Evolutionary conservation across 1,140 invertebrate species (phyloP).

Genomic region (Drosophila kepulauana): DNA sequence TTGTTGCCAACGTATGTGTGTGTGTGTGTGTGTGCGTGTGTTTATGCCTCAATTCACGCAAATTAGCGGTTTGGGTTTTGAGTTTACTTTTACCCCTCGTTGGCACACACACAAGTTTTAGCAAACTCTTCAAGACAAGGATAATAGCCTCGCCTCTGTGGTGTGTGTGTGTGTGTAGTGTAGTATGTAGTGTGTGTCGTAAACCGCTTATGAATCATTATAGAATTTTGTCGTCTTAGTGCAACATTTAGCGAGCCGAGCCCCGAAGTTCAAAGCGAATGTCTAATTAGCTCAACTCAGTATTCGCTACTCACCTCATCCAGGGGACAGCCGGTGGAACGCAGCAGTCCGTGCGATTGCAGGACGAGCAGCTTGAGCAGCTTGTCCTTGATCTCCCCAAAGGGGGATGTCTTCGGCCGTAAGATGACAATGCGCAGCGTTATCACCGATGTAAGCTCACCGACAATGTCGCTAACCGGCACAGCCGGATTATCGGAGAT

Average conservation of each 20-base stretch:
- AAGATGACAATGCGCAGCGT: constrained; percentile 95
- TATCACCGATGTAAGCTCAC: constrained; percentile 95
- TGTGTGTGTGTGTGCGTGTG: constrained; percentile 27
- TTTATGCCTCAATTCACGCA: constrained; percentile 70
- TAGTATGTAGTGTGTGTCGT: constrained; percentile 33
- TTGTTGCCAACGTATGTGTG: constrained; percentile 35
- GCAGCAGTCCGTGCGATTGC: constrained; percentile 94
- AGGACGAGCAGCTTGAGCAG: constrained; percentile 93
- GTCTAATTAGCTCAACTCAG: constrained; percentile 68
- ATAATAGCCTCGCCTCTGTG: constrained; percentile 39
- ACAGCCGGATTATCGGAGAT: constrained; percentile 94
- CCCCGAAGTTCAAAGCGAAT: constrained; percentile 75
- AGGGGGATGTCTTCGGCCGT: constrained; percentile 90
- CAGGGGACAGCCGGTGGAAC: constrained; percentile 95
- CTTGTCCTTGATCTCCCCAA: constrained; percentile 96
- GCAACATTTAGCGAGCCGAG: constrained; percentile 47
- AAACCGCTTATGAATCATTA: constrained; percentile 82
- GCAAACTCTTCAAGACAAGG: constrained; percentile 61
- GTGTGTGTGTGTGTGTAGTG: constrained; percentile 24
- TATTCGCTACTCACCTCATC: constrained; percentile 91
- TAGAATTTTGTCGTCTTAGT: constrained; percentile 73
- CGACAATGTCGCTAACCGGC: constrained; percentile 96
- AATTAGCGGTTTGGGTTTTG: constrained; percentile 71
- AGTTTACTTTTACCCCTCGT: constrained; percentile 35
- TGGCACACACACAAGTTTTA: constrained; percentile 50